Percentiles rank a stretch among this genome's conserved stretches.
phyloP scores from a whole-genome alignment of 1,140 invertebrate genomes.

The Drosophila murphyi region DNA sequence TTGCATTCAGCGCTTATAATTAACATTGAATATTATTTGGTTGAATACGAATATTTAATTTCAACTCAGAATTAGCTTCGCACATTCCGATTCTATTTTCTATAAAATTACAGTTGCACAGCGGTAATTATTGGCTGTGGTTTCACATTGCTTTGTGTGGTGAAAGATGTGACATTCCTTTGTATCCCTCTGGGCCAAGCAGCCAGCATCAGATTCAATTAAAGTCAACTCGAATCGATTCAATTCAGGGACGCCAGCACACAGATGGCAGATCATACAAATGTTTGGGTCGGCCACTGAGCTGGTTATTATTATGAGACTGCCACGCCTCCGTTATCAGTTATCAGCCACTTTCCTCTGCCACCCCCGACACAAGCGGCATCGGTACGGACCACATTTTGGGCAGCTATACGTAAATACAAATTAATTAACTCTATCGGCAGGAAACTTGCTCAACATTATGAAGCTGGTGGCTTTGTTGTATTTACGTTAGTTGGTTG shows the following conservation, averaged over 20 bases:
- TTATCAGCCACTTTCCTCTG: too few species aligned
- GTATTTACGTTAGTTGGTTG: too few species aligned
- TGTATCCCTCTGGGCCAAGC: neutral
- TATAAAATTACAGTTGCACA: neutral
- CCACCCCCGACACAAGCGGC: neutral
- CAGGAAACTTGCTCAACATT: constrained; percentile 11
- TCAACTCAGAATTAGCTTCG: neutral
- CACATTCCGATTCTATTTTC: neutral
- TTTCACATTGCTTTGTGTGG: neutral
- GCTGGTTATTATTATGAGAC: constrained; percentile 6
- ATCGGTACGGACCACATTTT: constrained; percentile 12
- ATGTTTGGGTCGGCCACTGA: neutral
- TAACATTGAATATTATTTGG: neutral
- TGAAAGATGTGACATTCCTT: neutral
- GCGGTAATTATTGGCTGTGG: neutral
- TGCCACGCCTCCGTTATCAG: constrained; percentile 9
- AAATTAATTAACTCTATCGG: constrained; percentile 75
- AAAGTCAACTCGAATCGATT: constrained; percentile 7
- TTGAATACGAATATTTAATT: too few species aligned
- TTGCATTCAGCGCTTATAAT: neutral
- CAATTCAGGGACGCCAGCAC: neutral
- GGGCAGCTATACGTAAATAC: constrained; percentile 60
- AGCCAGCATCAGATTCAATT: neutral
- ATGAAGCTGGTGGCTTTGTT: constrained; percentile 21
- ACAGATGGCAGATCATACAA: neutral